Conservation (phyloP, 2,797 vertebrate species). For the Linurgus olivaceus region DNA sequence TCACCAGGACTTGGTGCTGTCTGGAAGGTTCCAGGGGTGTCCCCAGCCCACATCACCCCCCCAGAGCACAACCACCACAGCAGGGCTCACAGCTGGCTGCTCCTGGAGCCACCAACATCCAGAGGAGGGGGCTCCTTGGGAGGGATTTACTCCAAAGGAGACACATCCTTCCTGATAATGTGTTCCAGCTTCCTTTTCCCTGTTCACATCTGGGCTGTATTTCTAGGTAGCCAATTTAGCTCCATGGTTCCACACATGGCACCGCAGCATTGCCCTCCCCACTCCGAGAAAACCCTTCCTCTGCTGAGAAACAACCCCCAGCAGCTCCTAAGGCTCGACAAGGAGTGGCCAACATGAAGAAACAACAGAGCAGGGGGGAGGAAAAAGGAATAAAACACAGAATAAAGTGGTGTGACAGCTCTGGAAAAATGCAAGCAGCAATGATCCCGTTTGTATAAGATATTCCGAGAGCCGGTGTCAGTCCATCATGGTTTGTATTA, state of each 20-base stretch:
- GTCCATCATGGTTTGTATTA: slow-evolving; percentile 68
- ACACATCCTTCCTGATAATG: slow-evolving; percentile 45
- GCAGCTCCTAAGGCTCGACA: neutral
- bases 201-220: slow-evolving; percentile 7
- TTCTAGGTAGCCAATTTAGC: slow-evolving; percentile 20
- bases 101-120: neutral
- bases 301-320: neutral
- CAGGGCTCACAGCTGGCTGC: neutral
- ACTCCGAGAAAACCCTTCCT: neutral
- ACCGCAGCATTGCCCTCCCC: neutral
- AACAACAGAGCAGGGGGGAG: neutral
- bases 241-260: neutral
- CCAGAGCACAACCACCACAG: neutral
- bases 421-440: neutral
- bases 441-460: slow-evolving; percentile 10
- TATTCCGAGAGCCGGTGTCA: neutral
- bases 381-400: neutral
- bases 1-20: neutral
- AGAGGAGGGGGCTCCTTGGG: neutral
- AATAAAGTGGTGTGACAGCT: neutral
- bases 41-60: neutral
- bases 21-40: neutral
- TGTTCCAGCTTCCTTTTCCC: slow-evolving; percentile 7
- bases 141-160: neutral
- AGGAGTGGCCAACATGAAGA: neutral